Evolutionary conservation across 2,797 vertebrate species (phyloP), one percentile per base, ranked within the genome.

Genomic region (Myoxocephalus aenaeus): DNA sequence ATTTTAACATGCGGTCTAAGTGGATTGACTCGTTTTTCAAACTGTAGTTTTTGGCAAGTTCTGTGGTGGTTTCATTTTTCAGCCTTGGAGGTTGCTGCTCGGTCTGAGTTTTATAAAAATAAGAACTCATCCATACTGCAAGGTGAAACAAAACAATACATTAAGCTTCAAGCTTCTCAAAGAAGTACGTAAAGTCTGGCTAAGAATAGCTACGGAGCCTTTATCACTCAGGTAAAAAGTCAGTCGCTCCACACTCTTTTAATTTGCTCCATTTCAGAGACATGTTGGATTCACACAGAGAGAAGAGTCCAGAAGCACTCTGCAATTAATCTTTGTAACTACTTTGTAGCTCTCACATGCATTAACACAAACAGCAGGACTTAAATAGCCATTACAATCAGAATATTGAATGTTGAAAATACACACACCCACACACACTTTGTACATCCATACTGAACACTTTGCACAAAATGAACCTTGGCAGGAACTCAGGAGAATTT

Each of bases 401-500:
- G 18, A 86, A 70, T 29, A 84, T 11, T 75, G 38, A 72, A 73
- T 27, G 61, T 13, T 51, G 65, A 40, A 75, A 61, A 46, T 2
- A 17, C 42, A 44, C 42, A 44, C 14, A 68, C 65, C 27, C 51
- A 63, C 20, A 77, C 42, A 57, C 77, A 75, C 64, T 65, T 73
- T 32, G 54, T 50, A 63, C 69, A 83, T 75, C 79, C 69, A 83
- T 73, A 82, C 40, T 62, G 58, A 70, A 73, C 70, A 58, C 63
- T 22, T 57, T 15, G 69, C 77, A 75, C 65, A 85, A 62, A 87
- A 71, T 57, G 22, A 85, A 86, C 73, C 64, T 84, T 81, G 80
- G 88, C 77, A 75, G 74, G 7, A 71, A 90, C 89, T 88, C 79
- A 20, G 57, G 90, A 87, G 72, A 90, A 86, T 88, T 88, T 78